phyloP scores from a whole-genome alignment of 2,113 vertebrate genomes.

The Brachionichthys hirsutus region DNA sequence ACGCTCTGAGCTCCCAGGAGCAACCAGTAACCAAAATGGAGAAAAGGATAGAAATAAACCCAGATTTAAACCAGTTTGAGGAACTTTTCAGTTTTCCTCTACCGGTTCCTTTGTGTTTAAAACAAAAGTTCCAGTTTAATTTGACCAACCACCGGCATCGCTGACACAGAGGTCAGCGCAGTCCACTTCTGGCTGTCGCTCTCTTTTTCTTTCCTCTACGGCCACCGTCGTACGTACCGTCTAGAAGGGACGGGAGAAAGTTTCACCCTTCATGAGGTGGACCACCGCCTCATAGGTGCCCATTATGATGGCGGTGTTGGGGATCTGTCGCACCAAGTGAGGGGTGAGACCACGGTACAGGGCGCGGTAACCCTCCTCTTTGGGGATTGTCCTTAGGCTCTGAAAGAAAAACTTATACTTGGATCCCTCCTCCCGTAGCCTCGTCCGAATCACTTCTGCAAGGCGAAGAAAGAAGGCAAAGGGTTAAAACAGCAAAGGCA shows the following conservation, averaged over 20 bases:
- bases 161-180: background rate
- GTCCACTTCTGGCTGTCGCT: slow-evolving; percentile 19
- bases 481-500: no score
- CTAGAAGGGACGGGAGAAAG: background rate
- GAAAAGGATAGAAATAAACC: slow-evolving; percentile 25
- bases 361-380: slow-evolving; percentile 92
- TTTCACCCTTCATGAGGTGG: slow-evolving; percentile 93
- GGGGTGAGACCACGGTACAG: slow-evolving; percentile 96
- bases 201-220: slow-evolving; percentile 10
- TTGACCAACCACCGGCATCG: no score
- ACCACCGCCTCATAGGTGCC: slow-evolving; percentile 97
- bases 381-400: slow-evolving; percentile 87
- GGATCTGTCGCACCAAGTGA: slow-evolving; percentile 95
- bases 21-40: slow-evolving; percentile 5
- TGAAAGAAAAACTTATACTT: slow-evolving; percentile 97
- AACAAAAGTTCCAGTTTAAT: slow-evolving; percentile 27
- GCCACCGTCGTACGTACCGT: slow-evolving; percentile 24
- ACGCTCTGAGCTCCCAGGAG: slow-evolving; percentile 11
- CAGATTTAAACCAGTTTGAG: slow-evolving; percentile 11
- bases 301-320: slow-evolving; percentile 99
- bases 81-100: slow-evolving; percentile 3
- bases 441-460: slow-evolving; percentile 96
- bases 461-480: background rate
- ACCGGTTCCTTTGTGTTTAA: slow-evolving; percentile 19
- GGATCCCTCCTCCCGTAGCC: slow-evolving; percentile 96